Base-by-base conservation (phyloP, 2,797 vertebrate species). In the Brotula barbata region DNA sequence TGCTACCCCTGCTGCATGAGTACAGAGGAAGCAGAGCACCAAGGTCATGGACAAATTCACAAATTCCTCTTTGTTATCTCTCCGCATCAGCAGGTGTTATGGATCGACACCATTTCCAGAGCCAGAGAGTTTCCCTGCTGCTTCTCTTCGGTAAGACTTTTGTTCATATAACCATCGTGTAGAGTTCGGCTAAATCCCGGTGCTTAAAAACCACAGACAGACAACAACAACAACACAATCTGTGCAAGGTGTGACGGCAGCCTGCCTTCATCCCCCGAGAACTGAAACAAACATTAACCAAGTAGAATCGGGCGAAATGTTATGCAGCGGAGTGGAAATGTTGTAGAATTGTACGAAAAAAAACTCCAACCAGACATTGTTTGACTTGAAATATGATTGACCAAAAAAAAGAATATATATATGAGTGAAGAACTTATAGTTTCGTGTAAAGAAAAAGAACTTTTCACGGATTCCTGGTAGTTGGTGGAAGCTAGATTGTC, bases 111-210 rank as follows among this genome's bases (percentile, higher is more conserved):
- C 47, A 25, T 59, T 73, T 76, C 65, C 71, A 67, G 44, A 51
- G 59, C 68, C 84, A 86, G 79, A 80, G 72, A 49, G 37, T 77
- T 34, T 60, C 79, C 60, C 71, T 80, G 45, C 53, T 89, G 60
- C 77, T 88, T 41, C 57, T 85, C 40, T 66, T 81, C 54, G 65
- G 90, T 92, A 89, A 91, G 89, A 45, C 43, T 31, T 58, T 54
- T 72, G 22, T 73, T 64, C 2, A 53, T 52, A 25, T 48, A 40
- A 37, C 19, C 16, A 49, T 56, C 49, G 15, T 33, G 46, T 73
- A 67, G 28, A 68, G 53, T 72, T 64, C 58, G 7, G 28, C 21
- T 47, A 45, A 46, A 50, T 36, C 46, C 56, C 16, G 9, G 9
- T 21, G 33, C 37, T 33, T 12, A 16, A 1, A 46, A 34, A 21